Conservation (phyloP, 2,113 vertebrate genomes). For the Sterrhoptilus dennistouni region DNA sequence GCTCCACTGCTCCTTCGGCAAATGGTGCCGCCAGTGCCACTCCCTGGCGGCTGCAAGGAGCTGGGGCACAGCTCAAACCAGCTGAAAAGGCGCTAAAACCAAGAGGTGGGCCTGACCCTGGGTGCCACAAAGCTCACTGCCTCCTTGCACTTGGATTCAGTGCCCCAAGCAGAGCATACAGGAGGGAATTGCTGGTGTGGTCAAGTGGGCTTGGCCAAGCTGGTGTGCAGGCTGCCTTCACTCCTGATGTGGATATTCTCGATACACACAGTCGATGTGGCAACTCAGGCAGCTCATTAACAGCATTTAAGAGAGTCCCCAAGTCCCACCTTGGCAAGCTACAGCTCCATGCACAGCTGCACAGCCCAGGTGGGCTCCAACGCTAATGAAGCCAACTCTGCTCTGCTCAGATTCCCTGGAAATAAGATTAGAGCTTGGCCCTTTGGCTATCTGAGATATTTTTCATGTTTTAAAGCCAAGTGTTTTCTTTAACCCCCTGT, state of each 20-base stretch:
- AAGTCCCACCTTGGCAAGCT: neutral
- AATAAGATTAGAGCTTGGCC: neutral
- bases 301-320: neutral
- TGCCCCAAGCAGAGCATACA: neutral
- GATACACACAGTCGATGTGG: fast-evolving
- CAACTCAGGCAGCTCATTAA: neutral
- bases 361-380: neutral
- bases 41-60: neutral
- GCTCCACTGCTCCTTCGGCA: neutral
- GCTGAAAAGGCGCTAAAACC: fast-evolving
- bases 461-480: neutral
- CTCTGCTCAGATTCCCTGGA: neutral
- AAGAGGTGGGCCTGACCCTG: neutral
- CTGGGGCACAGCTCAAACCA: neutral
- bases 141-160: neutral
- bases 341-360: neutral
- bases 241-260: neutral
- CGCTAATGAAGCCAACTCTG: neutral
- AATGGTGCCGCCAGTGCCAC: neutral
- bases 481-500: neutral
- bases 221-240: fast-evolving
- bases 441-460: neutral
- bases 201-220: neutral
- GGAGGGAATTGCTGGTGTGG: neutral
- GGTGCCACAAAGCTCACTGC: neutral